Conservation (phyloP, 2,888 invertebrate genomes). For the Drosophila mercatorum region DNA sequence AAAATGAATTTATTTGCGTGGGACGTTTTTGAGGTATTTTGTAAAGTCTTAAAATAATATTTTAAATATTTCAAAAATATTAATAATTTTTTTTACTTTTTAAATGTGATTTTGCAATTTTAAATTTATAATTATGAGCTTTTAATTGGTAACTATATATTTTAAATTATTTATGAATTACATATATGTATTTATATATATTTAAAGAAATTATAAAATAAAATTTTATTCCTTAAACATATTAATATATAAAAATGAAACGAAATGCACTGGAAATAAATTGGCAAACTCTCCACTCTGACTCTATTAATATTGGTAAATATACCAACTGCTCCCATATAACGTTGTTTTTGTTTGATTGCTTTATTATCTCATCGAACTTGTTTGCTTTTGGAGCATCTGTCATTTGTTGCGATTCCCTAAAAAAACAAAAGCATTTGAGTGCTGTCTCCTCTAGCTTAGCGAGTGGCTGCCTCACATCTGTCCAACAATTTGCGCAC, state of each 20-base stretch:
- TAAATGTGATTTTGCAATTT: no score
- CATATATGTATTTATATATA: no score
- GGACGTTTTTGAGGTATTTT: no score
- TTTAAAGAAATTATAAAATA: no score
- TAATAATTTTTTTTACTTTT: no score
- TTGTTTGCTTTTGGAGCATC: conserved; percentile 25
- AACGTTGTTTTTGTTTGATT: conserved; percentile 15
- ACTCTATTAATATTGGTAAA: neutral
- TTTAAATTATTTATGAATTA: no score
- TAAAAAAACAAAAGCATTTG: neutral
- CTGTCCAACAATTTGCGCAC: conserved; percentile 52
- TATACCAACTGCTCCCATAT: neutral
- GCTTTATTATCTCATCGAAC: conserved; percentile 32
- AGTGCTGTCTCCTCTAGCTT: conserved; percentile 6
- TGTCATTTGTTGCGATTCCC: conserved; percentile 24
- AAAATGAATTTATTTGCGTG: neutral
- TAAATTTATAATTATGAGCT: no score
- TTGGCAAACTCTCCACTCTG: neutral
- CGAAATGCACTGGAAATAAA: no score
- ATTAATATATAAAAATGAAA: no score
- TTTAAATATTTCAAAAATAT: neutral
- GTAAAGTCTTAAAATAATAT: no score
- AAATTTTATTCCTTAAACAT: no score
- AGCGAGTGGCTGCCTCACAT: conserved; percentile 20
- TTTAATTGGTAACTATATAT: no score